Evolutionary conservation across 2,888 invertebrate species (phyloP), one percentile per base, ranked within the genome.

Genomic region (Tuta absoluta): DNA sequence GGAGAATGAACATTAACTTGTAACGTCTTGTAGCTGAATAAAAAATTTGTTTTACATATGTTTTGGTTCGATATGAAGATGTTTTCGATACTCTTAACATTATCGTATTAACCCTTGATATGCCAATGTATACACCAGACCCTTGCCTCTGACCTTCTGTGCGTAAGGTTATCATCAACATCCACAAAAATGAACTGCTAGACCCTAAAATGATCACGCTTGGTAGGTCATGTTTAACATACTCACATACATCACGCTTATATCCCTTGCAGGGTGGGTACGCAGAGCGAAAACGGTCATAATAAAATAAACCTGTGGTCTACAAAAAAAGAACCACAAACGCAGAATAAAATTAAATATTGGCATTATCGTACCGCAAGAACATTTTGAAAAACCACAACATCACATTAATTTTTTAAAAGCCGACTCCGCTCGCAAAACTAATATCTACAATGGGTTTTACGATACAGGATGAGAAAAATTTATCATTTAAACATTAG

Each of bases 21-120:
- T 56, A 56, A 56, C 7, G 28, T 14, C 17, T n/a, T 56, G 51
- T 24, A 24, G 51, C 23, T 53, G 51, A 53, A 53, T 53, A 12
- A 53, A 53, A 14, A 23, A 12, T 1, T 24, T 19, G 51, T 23
- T 53, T 23, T 53, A 14, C 21, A 51, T 51, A 21, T 21, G 21
- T 21, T 19, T 8, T 17, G 19, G 17, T 23, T 53, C 2, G 23
- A 23, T 11, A 49, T 38, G 8, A 1, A 14, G 41, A n/a, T n/a
- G 12, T n/a, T 41, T 41, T 33, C 33, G 33, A 33, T 33, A 33
- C 33, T 33, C 10, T 33, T 33, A 5, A 28, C 28, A 28, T 28
- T 2, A 28, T n/a, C n/a, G n/a, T n/a, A n/a, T n/a, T n/a, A n/a
- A n/a, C n/a, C n/a, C n/a, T n/a, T n/a, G n/a, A n/a, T n/a, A n/a